Evolutionary conservation across 2,888 invertebrate species (phyloP), one percentile per base, ranked within the genome.

Genomic region (Eupithecia pulchellata): DNA sequence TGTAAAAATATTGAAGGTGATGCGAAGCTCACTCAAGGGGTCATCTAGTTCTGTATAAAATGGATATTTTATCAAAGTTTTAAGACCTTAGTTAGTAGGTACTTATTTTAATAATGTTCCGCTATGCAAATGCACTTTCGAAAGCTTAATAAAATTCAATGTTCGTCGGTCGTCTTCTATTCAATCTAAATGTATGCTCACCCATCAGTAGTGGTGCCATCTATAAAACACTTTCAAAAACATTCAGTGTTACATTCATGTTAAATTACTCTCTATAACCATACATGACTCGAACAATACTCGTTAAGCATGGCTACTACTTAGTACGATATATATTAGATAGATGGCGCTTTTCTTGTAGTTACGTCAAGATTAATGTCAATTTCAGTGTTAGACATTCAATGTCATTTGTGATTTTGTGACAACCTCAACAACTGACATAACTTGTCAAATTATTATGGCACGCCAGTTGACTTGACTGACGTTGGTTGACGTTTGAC

Each of bases 291-390:
- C 25, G 52, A n/a, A n/a, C n/a, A n/a, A n/a, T 52, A 25, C 25
- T 25, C 25, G 4, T 52, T 20, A 13, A 1, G 25, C 25, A 11
- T 52, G 57, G 14, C 5, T 17, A 8, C 39, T 36, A 57, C 30
- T 5, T 58, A 66, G 39, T 57, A 27, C n/a, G n/a, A 27, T 14
- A 4, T 4, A 27, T n/a, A 8, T 2, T 34, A 1, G 36, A 64
- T 64, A 71, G 71, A 64, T 71, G 71, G 67, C 71, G 64, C 42
- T 67, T 27, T 13, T 5, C 11, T 52, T 30, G n/a, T 57, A n/a
- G 30, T 57, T 39, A 52, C 14, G 9, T 9, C 29, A 29, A 32
- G 30, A 6, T 13, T 20, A 55, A 60, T 64, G 66, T 62, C 55
- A 69, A 6, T 57, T n/a, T 63, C 71, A 60, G 6, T 65, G 69